Conservation (phyloP, 2,888 invertebrate species). For the Sphecodes monilicornis region DNA sequence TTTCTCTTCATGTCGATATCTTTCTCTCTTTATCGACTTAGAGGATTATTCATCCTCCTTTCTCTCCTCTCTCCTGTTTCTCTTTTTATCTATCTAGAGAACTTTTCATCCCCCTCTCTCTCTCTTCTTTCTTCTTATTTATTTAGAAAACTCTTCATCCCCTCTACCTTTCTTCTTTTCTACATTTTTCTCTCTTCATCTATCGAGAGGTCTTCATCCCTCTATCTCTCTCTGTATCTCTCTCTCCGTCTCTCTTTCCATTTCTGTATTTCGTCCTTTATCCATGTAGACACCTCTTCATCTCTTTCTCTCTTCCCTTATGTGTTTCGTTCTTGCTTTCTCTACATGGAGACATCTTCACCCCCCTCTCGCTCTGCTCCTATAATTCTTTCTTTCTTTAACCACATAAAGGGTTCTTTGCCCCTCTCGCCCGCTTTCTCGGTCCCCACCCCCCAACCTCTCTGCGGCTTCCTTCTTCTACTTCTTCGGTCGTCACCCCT, state of each 20-base stretch:
- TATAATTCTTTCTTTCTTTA: neutral
- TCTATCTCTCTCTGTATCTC: neutral
- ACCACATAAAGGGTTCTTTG: neutral
- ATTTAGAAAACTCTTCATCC: too few species aligned
- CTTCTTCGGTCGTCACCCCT: constrained; percentile 46
- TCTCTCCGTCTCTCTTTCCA: too few species aligned
- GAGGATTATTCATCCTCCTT: too few species aligned
- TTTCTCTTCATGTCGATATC: too few species aligned
- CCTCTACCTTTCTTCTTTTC: too few species aligned
- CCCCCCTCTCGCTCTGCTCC: too few species aligned
- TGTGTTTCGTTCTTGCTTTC: neutral
- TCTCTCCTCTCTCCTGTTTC: too few species aligned
- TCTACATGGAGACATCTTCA: neutral
- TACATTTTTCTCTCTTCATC: neutral
- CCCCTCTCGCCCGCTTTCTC: neutral
- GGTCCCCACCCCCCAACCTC: neutral
- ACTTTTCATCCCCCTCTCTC: too few species aligned
- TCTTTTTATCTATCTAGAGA: too few species aligned
- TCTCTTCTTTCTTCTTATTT: too few species aligned
- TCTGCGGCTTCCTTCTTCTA: constrained; percentile 33
- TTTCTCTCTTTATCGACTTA: too few species aligned
- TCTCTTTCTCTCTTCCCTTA: neutral
- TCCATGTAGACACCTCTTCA: neutral
- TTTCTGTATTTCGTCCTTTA: neutral
- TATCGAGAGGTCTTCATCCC: neutral